Percentiles rank a stretch among this genome's conserved stretches.
These are phyloP conservation scores for Athripsodes cinereus DNA, from an alignment of 2,888 invertebrate species.

Conservation along the genomic window DNA sequence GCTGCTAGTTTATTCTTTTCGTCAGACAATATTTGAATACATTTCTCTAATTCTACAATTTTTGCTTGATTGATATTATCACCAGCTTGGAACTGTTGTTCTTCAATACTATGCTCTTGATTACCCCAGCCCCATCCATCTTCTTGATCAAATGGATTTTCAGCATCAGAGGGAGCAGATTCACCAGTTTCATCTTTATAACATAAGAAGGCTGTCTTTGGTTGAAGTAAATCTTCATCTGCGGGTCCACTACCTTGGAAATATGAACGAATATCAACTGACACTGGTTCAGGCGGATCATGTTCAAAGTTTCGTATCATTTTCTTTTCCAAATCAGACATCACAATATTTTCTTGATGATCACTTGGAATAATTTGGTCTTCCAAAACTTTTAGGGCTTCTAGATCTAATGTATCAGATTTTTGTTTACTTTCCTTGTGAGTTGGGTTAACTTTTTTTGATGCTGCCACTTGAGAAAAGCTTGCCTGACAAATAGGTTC, in stretches of 20 bases:
- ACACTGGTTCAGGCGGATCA: constrained; percentile 18
- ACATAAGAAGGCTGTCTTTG: constrained; percentile 52
- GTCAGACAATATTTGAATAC: constrained; percentile 53
- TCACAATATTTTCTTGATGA: constrained; percentile 17
- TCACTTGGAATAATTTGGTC: constrained; percentile 43
- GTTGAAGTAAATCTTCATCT: constrained; percentile 41
- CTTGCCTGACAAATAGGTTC: background rate
- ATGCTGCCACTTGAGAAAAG: background rate
- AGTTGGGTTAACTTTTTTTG: background rate
- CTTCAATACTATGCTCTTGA: constrained; percentile 37
- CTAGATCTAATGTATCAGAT: constrained; percentile 36
- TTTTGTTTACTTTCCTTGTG: constrained; percentile 28
- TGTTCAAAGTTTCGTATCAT: constrained; percentile 33
- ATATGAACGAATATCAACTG: constrained; percentile 27
- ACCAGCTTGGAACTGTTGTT: constrained; percentile 31
- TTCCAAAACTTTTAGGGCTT: constrained; percentile 37
- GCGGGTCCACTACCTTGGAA: constrained; percentile 29
- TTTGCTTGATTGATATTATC: constrained; percentile 29
- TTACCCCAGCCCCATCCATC: constrained; percentile 44
- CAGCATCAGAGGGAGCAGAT: constrained; percentile 27
- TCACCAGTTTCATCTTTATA: constrained; percentile 35
- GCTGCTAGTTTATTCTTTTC: constrained; percentile 53
- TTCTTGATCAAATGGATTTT: constrained; percentile 41
- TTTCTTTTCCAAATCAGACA: constrained; percentile 29
- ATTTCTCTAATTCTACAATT: constrained; percentile 51